Base-by-base conservation (phyloP, 1,140 invertebrate species). In the Drosophila pectinifera region DNA sequence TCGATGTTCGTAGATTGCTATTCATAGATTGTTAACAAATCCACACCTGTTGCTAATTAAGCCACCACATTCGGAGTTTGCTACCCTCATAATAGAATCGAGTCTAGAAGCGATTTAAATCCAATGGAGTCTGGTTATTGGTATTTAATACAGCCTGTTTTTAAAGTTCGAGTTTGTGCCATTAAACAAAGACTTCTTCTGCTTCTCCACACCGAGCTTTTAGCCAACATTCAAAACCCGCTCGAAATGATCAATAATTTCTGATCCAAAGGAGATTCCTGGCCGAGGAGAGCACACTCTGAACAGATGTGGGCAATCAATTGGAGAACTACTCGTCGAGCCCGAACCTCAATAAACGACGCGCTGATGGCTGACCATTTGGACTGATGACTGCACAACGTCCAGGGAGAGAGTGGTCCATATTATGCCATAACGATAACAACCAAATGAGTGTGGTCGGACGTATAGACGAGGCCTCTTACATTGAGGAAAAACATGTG, bases 351-450 rank as follows among this genome's bases (percentile, higher is more conserved):
- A 85, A 85, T 85, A 79, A 84, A 78, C 59, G 56, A 76, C 31
- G 62, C 73, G 63, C 69, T 81, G 78, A 84, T 84, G 62, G 73
- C 41, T 65, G 49, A 46, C 70, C 78, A 86, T 80, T 85, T 80
- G 65, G 72, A 57, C 49, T 80, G 77, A 73, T 80, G 77, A 73
- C 62, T 59, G 74, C 65, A 70, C 18, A 18, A 53, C 31, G 59
- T 65, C 22, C 46, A 79, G 46, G 36, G 43, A 58, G 49, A 62
- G 49, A 62, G 56, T 76, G 49, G 63, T 49, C 65, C 64, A 77
- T 69, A 80, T 86, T 86, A 88, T 61, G 79, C 49, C 82, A 88
- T 86, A 86, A 86, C 79, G 78, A 85, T 85, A 84, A 80, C 72
- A 76, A 51, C 61, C 59, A 79, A 83, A 78, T 83, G 64, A 76